These are phyloP conservation scores for Smutsia gigantea DNA, from an alignment of 2,797 vertebrate species.

Conservation along the genomic window DNA sequence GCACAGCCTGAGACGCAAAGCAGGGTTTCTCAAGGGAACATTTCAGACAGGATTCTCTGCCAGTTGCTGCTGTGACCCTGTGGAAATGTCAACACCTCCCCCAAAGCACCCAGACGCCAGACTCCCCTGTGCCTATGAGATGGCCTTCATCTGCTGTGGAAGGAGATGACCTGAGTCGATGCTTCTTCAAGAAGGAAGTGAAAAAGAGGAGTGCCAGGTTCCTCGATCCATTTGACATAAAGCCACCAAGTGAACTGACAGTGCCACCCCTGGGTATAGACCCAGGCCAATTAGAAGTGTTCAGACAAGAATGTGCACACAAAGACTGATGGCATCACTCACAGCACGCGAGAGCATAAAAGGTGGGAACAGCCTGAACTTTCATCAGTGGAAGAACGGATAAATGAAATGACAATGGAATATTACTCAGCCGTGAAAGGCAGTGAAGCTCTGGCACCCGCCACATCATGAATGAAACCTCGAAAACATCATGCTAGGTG, in stretches of 20 bases:
- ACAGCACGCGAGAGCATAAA: fast-evolving
- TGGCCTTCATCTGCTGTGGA: no score
- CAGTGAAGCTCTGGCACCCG: fast-evolving
- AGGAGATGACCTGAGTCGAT: background rate
- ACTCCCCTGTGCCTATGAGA: background rate
- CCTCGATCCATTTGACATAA: background rate
- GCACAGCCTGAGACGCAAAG: background rate
- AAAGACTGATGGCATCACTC: background rate
- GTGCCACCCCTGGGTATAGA: no score
- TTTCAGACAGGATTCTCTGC: background rate
- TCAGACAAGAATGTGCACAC: background rate
- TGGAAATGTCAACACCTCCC: background rate
- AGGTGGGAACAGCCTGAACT: background rate
- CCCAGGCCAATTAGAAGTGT: background rate
- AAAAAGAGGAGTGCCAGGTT: background rate
- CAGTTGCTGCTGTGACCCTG: background rate
- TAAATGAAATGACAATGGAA: fast-evolving
- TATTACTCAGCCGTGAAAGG: background rate
- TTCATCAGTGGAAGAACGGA: background rate
- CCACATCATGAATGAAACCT: fast-evolving
- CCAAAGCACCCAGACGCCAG: background rate
- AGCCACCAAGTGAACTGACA: background rate
- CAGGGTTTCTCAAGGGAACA: background rate
- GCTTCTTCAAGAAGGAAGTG: background rate
- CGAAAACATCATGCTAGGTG: fast-evolving